Conservation (phyloP, 2,888 invertebrate species). For the Nemapogon koenigi region DNA sequence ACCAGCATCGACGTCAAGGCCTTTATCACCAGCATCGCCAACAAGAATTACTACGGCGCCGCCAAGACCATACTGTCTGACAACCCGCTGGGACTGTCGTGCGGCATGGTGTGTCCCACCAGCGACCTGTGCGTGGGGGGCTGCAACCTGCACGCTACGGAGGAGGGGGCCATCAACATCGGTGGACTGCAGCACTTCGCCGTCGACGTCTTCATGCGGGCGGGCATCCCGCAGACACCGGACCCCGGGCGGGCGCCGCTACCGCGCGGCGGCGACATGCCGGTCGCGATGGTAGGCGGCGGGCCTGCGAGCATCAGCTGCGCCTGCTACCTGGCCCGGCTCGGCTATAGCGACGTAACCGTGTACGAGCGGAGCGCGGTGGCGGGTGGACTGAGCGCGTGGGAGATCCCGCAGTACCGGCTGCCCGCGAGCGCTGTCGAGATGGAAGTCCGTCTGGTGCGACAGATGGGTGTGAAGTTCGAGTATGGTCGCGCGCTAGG, state of each 20-base stretch:
- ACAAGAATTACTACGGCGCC: slow-evolving; percentile 98
- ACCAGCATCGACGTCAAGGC: slow-evolving; percentile 97
- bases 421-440: slow-evolving; percentile 91
- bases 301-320: slow-evolving; percentile 97
- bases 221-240: slow-evolving; percentile 89
- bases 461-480: slow-evolving; percentile 92
- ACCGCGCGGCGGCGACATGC: slow-evolving; percentile 65
- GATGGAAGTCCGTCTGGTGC: slow-evolving; percentile 90
- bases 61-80: slow-evolving; percentile 96
- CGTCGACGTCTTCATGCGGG: slow-evolving; percentile 93
- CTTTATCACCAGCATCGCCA: slow-evolving; percentile 96
- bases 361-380: slow-evolving; percentile 90
- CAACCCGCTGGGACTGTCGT: slow-evolving; percentile 93
- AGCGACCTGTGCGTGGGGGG: slow-evolving; percentile 98
- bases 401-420: slow-evolving; percentile 97
- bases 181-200: slow-evolving; percentile 98
- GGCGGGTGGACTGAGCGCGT: slow-evolving; percentile 90
- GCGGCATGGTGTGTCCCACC: slow-evolving; percentile 99
- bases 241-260: slow-evolving; percentile 71
- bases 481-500: slow-evolving; percentile 76
- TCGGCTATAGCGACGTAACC: slow-evolving; percentile 91
- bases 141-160: slow-evolving; percentile 94
- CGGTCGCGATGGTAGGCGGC: slow-evolving; percentile 90
- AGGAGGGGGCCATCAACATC: slow-evolving; percentile 98
- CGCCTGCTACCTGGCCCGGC: slow-evolving; percentile 91